Evolutionary conservation across 2,888 invertebrate species (phyloP), one percentile per base, ranked within the genome.

Genomic region (Dicyrtomina minuta): DNA sequence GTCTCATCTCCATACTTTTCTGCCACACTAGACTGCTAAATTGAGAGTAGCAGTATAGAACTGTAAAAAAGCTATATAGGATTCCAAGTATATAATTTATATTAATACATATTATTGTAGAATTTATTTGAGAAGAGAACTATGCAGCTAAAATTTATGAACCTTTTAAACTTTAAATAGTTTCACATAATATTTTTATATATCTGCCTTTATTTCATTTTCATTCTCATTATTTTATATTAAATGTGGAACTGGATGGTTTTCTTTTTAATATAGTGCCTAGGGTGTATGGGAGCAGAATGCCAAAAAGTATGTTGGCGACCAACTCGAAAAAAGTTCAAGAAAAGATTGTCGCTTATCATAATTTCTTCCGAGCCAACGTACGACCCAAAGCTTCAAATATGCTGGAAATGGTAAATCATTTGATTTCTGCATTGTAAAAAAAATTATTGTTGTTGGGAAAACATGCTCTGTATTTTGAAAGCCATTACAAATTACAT

Each of bases 311-410:
- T 2, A 81, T 90, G 77, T 83, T 84, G 70, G 86, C 89, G 0
- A 82, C 83, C 64, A 73, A 71, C 17, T 84, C 86, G 75, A 82
- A 84, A 69, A 85, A 85, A 68, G 87, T 90, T 17, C 87, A 88
- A 79, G 84, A 86, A 74, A 90, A 89, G 82, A 89, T 92, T 75
- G 88, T 90, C 2, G 83, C 87, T 24, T 89, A 88, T 78, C 91
- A 91, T 81, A 91, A 92, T 81, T 88, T 87, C 80, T 90, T 91
- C 80, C 86, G 92, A 64, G 86, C 88, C 1, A 88, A 86, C 81
- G 91, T 91, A 39, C 83, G 85, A 70, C 92, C 92, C 0, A 83
- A 86, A 43, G 90, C 91, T 17, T 85, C 90, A n/a, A 90, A 92
- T 81, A 92, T 92, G 91, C 83, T 91, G 26, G 82, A 86, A 78